A percentile compares a stretch with the other conserved stretches of the same genome.
phyloP scores from a whole-genome alignment of 2,888 invertebrate genomes.

The Pseudococcus jackbeardsleyi region DNA sequence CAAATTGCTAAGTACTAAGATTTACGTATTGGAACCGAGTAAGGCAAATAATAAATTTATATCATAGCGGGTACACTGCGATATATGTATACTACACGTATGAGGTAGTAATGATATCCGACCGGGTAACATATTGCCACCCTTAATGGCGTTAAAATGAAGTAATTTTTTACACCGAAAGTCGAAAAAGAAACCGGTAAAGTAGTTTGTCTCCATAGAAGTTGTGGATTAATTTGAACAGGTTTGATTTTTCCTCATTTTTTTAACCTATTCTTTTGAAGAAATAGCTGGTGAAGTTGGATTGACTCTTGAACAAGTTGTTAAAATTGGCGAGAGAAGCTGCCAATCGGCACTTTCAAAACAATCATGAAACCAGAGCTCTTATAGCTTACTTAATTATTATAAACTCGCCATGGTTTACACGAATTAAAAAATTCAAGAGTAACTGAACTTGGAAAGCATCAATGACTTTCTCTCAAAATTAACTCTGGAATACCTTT shows the following conservation, averaged over 20 bases:
- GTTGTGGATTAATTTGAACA: not conserved
- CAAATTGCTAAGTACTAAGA: slow-evolving; percentile 12
- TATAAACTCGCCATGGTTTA: no score
- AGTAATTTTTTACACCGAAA: not conserved
- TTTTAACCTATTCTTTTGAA: no score
- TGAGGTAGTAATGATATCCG: slow-evolving; percentile 7
- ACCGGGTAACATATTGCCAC: not conserved
- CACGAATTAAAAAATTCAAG: no score
- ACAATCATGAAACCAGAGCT: no score
- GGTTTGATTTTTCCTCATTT: not conserved
- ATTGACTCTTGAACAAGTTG: no score
- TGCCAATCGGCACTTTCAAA: no score
- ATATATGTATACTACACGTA: not conserved
- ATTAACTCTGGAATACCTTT: no score
- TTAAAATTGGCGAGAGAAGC: no score
- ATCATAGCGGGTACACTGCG: not conserved
- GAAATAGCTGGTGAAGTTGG: no score
- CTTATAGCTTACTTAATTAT: no score
- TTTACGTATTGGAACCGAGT: slow-evolving; percentile 22
- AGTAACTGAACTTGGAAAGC: no score
- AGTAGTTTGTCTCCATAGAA: not conserved
- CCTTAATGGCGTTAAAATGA: not conserved
- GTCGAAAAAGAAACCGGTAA: not conserved
- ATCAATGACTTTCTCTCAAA: no score
- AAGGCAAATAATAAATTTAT: slow-evolving; percentile 24